Evolutionary conservation across 2,113 vertebrate genomes (phyloP), one percentile per base, ranked within the genome.

Genomic region (Riparia riparia): DNA sequence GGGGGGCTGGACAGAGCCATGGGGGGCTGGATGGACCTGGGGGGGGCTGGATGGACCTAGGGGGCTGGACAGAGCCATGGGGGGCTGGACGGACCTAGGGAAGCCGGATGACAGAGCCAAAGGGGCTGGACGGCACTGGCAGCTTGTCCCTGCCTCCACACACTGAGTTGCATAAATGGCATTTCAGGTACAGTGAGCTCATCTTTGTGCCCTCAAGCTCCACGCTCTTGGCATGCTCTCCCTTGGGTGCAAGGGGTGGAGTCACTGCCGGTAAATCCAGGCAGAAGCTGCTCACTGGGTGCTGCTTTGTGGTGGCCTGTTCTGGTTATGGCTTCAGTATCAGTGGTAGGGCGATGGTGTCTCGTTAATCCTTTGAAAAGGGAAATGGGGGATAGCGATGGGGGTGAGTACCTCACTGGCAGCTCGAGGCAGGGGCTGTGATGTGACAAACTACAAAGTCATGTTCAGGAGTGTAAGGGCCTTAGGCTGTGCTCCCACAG

Each of bases 201-300:
- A 1, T 32, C 4, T 1, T 5, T 7, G n/a, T 45, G 49, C 68
- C 85, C 68, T 18, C 3, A 1, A 12, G 73, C 7, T 2, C 29
- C 11, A 2, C 0, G 12, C 29, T 45, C 61, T 19, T 32, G 61
- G 18, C 77, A 1, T 0, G 3, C 34, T 70, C 42, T 18, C 11
- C 2, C 37, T 19, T 29, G 39, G 1, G 3, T 7, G 2, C 39
- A 1, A 14, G n/a, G 1, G 9, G 21, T 12, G 18, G 37, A 39
- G 74, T 7, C 0, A 1, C 31, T 50, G 61, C 6, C 0, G 1
- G 2, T 8, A 7, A 8, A 6, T 3, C 4, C 2, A 5, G 63
- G 81, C 64, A 60, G 89, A 2, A 2, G 39, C 44, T 42, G 21
- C 20, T 28, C 10, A 2, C 3, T 8, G 51, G n/a, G 28, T 34